These are phyloP conservation scores for Helogale parvula DNA, from an alignment of 2,113 vertebrate genomes.

Conservation along the genomic window DNA sequence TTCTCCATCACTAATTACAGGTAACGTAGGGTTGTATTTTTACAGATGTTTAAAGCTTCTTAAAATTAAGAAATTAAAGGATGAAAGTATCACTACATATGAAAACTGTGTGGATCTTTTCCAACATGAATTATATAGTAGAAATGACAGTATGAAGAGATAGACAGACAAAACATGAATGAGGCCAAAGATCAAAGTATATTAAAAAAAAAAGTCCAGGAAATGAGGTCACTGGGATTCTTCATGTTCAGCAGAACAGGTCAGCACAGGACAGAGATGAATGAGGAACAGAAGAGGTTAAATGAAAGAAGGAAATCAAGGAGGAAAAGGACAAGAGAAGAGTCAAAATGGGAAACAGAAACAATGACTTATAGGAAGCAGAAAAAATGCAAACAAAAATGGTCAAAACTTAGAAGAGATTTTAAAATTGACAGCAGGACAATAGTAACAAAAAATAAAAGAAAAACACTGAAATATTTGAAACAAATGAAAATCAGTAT, in stretches of 20 bases:
- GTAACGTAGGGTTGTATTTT: not conserved
- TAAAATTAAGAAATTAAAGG: slow-evolving; percentile 38
- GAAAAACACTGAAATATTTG: not conserved
- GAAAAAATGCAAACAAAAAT: slow-evolving; percentile 54
- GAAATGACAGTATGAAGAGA: slow-evolving; percentile 6
- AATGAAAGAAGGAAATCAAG: slow-evolving; percentile 57
- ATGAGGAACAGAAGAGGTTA: slow-evolving; percentile 47
- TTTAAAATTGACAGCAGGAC: slow-evolving; percentile 39
- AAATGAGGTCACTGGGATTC: slow-evolving; percentile 59
- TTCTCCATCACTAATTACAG: not conserved
- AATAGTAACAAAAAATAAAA: slow-evolving; percentile 26
- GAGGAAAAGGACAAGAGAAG: slow-evolving; percentile 31
- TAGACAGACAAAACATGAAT: slow-evolving; percentile 24
- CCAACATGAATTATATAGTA: not conserved
- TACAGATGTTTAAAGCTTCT: not conserved
- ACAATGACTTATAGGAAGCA: not conserved
- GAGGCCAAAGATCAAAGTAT: slow-evolving; percentile 65
- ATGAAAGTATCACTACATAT: not conserved
- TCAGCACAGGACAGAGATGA: slow-evolving; percentile 48
- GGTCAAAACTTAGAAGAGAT: not conserved
- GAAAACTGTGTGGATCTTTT: not conserved
- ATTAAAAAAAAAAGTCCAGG: not conserved
- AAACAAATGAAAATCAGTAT: slow-evolving; percentile 55
- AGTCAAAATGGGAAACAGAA: slow-evolving; percentile 19
- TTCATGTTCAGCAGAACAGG: slow-evolving; percentile 40